Base-by-base conservation (phyloP, 30 jellyfish, hydroid and myxozoan genomes). In the Mastigias papua region DNA sequence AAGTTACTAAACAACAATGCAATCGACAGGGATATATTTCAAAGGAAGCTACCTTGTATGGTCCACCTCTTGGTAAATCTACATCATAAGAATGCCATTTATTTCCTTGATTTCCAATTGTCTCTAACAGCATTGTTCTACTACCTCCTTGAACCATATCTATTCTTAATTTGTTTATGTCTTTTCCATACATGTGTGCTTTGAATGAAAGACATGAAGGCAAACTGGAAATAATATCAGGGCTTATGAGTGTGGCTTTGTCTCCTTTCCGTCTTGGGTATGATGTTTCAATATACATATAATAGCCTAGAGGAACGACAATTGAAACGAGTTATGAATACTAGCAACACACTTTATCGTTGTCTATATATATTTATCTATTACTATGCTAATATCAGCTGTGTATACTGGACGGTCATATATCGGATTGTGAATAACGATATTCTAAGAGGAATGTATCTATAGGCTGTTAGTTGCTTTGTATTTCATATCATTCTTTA, bases 241-340 rank as follows among this genome's bases (percentile, higher is more conserved):
- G 93, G 50, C 93, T 84, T 21, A 35, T 63, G 10, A 84, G 69
- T 4, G 80, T 84, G 10, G 93, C 93, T 8, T 7, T 63, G 46
- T 84, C 82, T 13, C 93, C 93, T 2, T 28, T 62, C 19, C 66
- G 33, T 32, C 93, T 71, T 34, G 93, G 93, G 37, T 84, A 84
- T 34, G 93, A 84, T 8, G 93, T 57, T 30, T 84, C 93, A 61
- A 84, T 84, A 49, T 84, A 84, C 48, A 61, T 34, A 65, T 84
- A 84, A 34, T 70, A 29, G 63, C 49, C 93, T 84, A 15, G 7
- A 34, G 17, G 69, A 29, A n/a, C 42, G 46, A 10, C 5, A n/a
- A 19, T 26, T 19, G 70, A 63, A 4, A 58, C 5, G 23, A 19
- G 35, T 49, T 8, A 46, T 6, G 60, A 6, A 8, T 46, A 6